A percentile compares a stretch with the other conserved stretches of the same genome.
Conservation (phyloP, 2,888 invertebrate genomes). For the Notodonta dromedarius region DNA sequence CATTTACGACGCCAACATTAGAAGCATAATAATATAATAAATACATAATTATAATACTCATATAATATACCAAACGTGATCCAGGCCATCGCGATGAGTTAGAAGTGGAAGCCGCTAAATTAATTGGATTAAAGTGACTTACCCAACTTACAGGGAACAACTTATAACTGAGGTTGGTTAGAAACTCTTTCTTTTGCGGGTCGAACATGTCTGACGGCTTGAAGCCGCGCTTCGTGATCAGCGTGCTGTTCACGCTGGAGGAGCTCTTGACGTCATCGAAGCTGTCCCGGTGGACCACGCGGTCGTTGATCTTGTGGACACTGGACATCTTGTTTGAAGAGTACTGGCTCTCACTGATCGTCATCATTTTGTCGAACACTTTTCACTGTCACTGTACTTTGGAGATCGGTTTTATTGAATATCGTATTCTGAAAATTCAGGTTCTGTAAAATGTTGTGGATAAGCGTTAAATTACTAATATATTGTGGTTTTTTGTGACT, state of each 20-base stretch:
- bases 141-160: slow-evolving; percentile 93
- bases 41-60: slow-evolving; percentile 40
- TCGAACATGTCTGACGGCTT: slow-evolving; percentile 94
- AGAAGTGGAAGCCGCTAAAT: slow-evolving; percentile 63
- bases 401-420: slow-evolving; percentile 4
- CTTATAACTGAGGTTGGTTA: slow-evolving; percentile 91
- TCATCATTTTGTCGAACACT: slow-evolving; percentile 70
- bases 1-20: slow-evolving; percentile 19
- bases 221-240: slow-evolving; percentile 90
- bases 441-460: too few relatives aligned
- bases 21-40: slow-evolving; percentile 21
- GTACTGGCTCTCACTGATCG: slow-evolving; percentile 81
- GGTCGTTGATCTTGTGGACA: slow-evolving; percentile 78
- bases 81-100: slow-evolving; percentile 57
- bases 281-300: slow-evolving; percentile 75
- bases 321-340: slow-evolving; percentile 81
- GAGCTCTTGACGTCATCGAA: slow-evolving; percentile 79
- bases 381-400: slow-evolving; percentile 33
- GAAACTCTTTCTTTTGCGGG: slow-evolving; percentile 91
- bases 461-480: too few relatives aligned
- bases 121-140: slow-evolving; percentile 72
- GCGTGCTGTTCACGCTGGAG: slow-evolving; percentile 82
- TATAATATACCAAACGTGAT: slow-evolving; percentile 19
- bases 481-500: too few relatives aligned
- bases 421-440: neutral